Evolutionary conservation across 2,888 invertebrate species (phyloP).

Genomic region (Mermis nigrescens): DNA sequence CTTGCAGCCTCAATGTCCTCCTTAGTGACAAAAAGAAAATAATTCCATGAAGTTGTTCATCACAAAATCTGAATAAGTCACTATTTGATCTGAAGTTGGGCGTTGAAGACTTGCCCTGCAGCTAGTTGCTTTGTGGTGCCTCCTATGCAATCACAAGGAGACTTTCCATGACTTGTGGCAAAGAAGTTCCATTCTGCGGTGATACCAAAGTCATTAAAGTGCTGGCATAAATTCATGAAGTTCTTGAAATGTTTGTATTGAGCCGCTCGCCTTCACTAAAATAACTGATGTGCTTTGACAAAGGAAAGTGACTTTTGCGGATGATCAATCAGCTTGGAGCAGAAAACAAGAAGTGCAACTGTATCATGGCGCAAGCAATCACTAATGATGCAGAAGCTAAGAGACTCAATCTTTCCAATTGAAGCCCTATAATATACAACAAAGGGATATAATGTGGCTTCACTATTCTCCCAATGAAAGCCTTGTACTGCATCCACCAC

Average conservation of each 20-base stretch:
- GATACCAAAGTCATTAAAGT: not conserved
- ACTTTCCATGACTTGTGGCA: not conserved
- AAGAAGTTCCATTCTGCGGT: not conserved
- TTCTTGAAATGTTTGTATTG: not conserved
- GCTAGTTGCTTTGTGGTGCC: not conserved
- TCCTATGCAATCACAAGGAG: not conserved
- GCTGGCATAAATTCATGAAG: not conserved
- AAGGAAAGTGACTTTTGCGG: not conserved
- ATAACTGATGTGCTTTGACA: not conserved
- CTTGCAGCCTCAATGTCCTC: not conserved
- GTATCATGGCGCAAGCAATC: not conserved
- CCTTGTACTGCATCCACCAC: not conserved
- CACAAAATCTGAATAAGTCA: not conserved
- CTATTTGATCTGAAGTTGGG: not conserved
- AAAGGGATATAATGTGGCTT: not conserved
- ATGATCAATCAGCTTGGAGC: not conserved
- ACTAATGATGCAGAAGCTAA: not conserved
- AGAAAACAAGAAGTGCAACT: not conserved
- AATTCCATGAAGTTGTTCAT: not conserved
- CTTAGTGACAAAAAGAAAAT: not conserved
- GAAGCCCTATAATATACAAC: not conserved
- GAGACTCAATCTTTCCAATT: not conserved
- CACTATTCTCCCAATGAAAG: not conserved
- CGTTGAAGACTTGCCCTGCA: not conserved
- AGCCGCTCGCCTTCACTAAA: slow-evolving; percentile 1